A percentile compares a stretch with the other conserved stretches of the same genome.
Evolutionary conservation across 2,113 vertebrate species (phyloP).

Genomic region (Percina caprodes): DNA sequence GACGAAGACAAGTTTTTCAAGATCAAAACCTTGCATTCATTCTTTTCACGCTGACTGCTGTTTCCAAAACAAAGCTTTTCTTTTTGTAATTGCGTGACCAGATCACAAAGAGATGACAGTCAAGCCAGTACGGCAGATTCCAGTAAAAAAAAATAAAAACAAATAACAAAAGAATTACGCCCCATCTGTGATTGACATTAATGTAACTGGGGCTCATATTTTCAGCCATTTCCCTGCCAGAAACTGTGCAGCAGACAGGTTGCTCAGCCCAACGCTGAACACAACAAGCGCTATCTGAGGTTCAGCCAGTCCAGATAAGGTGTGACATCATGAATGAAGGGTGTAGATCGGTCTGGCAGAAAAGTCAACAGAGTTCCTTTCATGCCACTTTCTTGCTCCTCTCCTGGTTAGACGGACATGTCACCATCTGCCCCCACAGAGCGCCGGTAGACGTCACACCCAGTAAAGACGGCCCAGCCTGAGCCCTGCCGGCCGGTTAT

Average conservation of each 20-base stretch:
- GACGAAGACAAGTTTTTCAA: constrained; percentile 28
- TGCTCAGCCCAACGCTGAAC: background rate
- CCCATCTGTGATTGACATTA: constrained; percentile 19
- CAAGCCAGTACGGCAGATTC: constrained; percentile 27
- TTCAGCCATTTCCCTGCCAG: constrained; percentile 3
- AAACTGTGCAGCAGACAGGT: background rate
- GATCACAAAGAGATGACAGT: background rate
- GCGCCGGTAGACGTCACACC: background rate
- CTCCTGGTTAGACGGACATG: constrained; percentile 17
- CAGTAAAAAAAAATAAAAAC: background rate
- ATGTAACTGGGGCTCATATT: background rate
- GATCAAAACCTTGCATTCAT: background rate
- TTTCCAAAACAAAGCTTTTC: constrained; percentile 12
- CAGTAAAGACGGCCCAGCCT: background rate
- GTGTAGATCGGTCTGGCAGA: constrained; percentile 34
- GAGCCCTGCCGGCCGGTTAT: constrained; percentile 45
- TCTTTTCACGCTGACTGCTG: background rate
- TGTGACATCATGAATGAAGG: constrained; percentile 45
- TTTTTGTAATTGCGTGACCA: background rate
- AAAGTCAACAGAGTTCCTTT: constrained; percentile 55
- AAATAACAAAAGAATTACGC: no score
- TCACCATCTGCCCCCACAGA: constrained; percentile 15
- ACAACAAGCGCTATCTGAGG: background rate
- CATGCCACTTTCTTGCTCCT: constrained; percentile 15
- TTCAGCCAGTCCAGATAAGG: constrained; percentile 42